Conservation (phyloP, 1,140 invertebrate genomes). For the Meloidogyne floridensis region DNA sequence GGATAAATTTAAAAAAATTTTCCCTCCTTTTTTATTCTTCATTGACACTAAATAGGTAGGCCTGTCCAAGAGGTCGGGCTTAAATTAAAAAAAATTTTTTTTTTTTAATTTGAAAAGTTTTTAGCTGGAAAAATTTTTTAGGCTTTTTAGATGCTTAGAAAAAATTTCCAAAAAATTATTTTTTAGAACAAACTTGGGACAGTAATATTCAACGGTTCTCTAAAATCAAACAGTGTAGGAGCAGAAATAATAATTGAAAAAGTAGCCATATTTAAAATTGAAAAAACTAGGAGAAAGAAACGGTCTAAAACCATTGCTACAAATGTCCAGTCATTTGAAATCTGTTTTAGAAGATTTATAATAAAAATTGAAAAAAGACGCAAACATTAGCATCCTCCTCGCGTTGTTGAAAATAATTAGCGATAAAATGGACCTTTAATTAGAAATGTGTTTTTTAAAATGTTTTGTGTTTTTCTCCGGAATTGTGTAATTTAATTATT, state of each 20-base stretch:
- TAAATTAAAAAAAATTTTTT: not conserved
- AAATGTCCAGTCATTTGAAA: constrained; percentile 94
- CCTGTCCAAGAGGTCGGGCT: not conserved
- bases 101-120: too few relatives aligned
- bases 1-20: too few relatives aligned
- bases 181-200: constrained; percentile 51
- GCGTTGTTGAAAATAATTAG: constrained; percentile 25
- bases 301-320: constrained; percentile 99
- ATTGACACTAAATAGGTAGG: not conserved
- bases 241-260: constrained; percentile 63
- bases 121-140: too few relatives aligned
- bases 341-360: constrained; percentile 39
- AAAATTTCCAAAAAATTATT: too few relatives aligned
- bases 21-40: not conserved
- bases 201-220: constrained; percentile 63
- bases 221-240: constrained; percentile 58
- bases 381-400: constrained; percentile 46
- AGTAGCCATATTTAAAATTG: constrained; percentile 61
- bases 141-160: too few relatives aligned
- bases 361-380: constrained; percentile 25
- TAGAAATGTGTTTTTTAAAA: not conserved
- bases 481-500: too few relatives aligned
- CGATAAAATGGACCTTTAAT: constrained; percentile 48
- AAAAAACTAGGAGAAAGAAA: constrained; percentile 75
- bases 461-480: too few relatives aligned